A percentile compares a stretch with the other conserved stretches of the same genome.
Conservation (phyloP, 1,140 invertebrate species). For the Homalodisca vitripennis region DNA sequence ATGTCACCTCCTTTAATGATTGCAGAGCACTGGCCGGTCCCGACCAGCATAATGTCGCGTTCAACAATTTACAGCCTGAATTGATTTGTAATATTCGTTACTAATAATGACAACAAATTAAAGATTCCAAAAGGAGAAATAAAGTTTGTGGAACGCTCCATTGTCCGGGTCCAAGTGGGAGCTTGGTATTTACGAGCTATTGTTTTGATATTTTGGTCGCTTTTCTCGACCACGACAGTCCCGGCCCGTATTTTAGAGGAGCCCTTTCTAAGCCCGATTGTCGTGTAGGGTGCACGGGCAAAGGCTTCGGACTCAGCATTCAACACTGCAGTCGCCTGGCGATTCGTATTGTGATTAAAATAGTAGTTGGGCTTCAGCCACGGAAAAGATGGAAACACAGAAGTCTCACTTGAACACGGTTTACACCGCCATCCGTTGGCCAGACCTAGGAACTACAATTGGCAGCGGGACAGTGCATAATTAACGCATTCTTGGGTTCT, state of each 20-base stretch:
- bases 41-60: background rate
- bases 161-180: constrained; percentile 3
- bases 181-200: constrained; percentile 10
- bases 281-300: background rate
- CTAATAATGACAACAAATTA: constrained; percentile 22
- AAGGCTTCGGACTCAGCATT: no score
- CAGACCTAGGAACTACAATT: no score
- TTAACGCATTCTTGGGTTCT: no score
- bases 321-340: no score
- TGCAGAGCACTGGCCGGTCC: background rate
- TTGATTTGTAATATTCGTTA: constrained; percentile 7
- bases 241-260: background rate
- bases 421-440: no score
- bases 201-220: constrained; percentile 23
- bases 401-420: no score
- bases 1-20: no score
- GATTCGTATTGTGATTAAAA: no score
- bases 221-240: constrained; percentile 10
- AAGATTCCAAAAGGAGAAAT: constrained; percentile 26
- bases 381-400: no score
- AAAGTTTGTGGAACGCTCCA: constrained; percentile 14
- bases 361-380: no score
- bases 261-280: background rate
- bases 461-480: no score
- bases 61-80: constrained; percentile 2